phyloP scores from a whole-genome alignment of 2,113 vertebrate genomes.

The Galbula dea region DNA sequence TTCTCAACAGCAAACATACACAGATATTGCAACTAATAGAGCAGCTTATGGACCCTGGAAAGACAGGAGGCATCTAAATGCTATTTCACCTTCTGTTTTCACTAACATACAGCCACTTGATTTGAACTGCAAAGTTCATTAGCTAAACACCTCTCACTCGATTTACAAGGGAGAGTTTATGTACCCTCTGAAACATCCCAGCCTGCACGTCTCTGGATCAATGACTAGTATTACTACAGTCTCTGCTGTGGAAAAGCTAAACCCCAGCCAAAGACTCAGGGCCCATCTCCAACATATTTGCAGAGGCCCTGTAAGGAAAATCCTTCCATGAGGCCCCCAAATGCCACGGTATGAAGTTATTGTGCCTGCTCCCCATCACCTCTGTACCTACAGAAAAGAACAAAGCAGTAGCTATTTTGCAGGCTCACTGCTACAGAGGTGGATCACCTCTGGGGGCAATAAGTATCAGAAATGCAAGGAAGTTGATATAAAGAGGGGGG shows the following conservation, averaged over 20 bases:
- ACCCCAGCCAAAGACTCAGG: constrained; percentile 66
- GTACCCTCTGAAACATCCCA: constrained; percentile 28
- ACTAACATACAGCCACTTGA: neutral
- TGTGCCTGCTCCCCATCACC: no score
- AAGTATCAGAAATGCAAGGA: neutral
- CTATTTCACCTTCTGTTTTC: neutral
- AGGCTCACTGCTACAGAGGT: neutral
- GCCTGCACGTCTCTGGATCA: constrained; percentile 66
- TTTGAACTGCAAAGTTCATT: constrained; percentile 21
- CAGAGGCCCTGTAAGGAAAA: constrained; percentile 72
- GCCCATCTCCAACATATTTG: constrained; percentile 69
- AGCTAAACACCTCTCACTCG: constrained; percentile 51
- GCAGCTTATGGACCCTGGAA: neutral
- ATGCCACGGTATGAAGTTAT: neutral
- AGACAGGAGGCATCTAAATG: neutral
- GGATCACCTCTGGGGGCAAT: neutral
- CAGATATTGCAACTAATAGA: constrained; percentile 13
- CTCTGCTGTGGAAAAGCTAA: constrained; percentile 70
- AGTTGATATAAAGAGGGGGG: neutral
- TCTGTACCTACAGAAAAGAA: neutral
- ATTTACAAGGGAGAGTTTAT: constrained; percentile 49
- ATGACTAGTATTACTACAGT: constrained; percentile 43
- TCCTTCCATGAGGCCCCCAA: constrained; percentile 33
- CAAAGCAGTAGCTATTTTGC: neutral
- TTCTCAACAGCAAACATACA: neutral